These are phyloP conservation scores for Burhinus bistriatus DNA, from an alignment of 2,113 vertebrate genomes.

Conservation along the genomic window DNA sequence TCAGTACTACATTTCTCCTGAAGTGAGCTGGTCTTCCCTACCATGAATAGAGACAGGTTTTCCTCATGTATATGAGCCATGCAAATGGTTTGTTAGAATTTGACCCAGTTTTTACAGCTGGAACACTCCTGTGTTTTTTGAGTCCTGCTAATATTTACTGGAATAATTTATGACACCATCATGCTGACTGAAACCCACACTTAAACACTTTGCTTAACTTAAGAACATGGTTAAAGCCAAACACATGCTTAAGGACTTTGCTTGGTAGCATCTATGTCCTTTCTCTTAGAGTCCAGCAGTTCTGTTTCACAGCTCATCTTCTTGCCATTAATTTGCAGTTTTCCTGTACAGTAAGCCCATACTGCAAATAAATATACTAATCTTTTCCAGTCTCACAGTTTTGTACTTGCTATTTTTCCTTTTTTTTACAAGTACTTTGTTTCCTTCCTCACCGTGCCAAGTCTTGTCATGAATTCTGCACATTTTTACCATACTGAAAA, in stretches of 20 bases:
- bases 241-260: not conserved
- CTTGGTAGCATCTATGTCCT: not conserved
- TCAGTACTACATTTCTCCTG: not conserved
- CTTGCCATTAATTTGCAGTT: not conserved
- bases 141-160: not conserved
- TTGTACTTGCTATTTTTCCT: not conserved
- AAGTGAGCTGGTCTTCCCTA: not conserved
- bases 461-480: not conserved
- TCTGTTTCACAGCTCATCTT: not conserved
- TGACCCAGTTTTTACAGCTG: not conserved
- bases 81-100: not conserved
- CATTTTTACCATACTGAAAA: conserved; percentile 31
- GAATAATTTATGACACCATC: not conserved
- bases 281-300: not conserved
- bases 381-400: not conserved
- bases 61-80: not conserved
- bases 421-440: not conserved
- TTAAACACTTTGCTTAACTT: not conserved
- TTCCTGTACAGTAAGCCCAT: not conserved
- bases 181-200: not conserved
- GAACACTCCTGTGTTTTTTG: not conserved
- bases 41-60: not conserved
- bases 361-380: not conserved
- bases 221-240: not conserved
- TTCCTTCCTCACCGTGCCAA: not conserved